phyloP scores from a whole-genome alignment of 2,797 vertebrate species.

The Odontamblyopus rebecca region DNA sequence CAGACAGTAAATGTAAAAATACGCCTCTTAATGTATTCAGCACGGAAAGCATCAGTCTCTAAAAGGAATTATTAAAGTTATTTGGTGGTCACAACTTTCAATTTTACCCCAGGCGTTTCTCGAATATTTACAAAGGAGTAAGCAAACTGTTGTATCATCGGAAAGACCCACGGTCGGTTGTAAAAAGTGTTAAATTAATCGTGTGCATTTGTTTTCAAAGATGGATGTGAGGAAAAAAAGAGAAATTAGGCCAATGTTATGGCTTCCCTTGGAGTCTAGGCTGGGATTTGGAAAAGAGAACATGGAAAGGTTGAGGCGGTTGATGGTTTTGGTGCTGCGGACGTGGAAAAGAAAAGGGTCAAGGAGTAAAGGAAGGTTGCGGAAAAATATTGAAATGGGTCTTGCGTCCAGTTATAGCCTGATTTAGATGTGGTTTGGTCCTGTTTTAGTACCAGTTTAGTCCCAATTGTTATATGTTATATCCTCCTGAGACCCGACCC shows the following conservation, averaged over 20 bases:
- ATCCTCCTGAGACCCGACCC: too few relatives aligned
- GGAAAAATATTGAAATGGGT: background rate
- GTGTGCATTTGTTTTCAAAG: background rate
- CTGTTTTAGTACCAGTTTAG: background rate
- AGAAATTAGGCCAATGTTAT: background rate
- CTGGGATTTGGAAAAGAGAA: background rate
- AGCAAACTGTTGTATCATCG: background rate
- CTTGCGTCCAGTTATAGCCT: background rate
- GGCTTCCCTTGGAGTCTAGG: background rate
- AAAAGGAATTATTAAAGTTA: background rate
- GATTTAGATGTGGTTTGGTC: too few relatives aligned
- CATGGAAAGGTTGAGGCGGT: background rate
- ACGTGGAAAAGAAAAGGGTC: background rate
- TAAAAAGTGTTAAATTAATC: background rate
- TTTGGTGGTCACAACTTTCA: slow-evolving; percentile 5
- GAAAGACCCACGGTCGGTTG: background rate
- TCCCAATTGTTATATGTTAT: background rate
- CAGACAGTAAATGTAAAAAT: slow-evolving; percentile 8
- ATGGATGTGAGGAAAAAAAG: background rate
- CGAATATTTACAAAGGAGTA: background rate
- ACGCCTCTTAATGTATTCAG: background rate
- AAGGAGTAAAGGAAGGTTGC: background rate
- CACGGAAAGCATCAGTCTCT: background rate
- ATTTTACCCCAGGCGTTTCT: background rate
- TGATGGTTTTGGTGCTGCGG: background rate